Percentiles rank a stretch among this genome's conserved stretches.
Evolutionary conservation across 2,888 invertebrate species (phyloP).

Genomic region (Drosophila greeni): DNA sequence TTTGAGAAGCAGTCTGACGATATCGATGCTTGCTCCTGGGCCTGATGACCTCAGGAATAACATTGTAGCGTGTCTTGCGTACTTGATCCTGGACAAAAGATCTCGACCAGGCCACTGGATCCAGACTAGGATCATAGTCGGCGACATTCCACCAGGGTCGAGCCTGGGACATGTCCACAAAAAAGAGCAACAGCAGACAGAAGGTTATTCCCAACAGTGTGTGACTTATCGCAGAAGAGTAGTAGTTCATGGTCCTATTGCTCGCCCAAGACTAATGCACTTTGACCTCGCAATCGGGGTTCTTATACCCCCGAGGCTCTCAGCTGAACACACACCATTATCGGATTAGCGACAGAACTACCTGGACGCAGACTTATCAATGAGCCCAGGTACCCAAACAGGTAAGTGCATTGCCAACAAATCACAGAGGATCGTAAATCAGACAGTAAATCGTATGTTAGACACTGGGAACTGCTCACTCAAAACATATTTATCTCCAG

Average conservation of each 20-base stretch:
- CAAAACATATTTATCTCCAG: conserved; percentile 8
- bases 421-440: conserved; percentile 30
- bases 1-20: not conserved
- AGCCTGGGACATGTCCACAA: conserved; percentile 30
- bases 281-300: conserved; percentile 32
- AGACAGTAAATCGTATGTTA: no score
- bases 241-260: conserved; percentile 31
- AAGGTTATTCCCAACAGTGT: conserved; percentile 25
- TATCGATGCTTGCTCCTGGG: conserved; percentile 11
- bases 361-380: conserved; percentile 29
- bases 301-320: conserved; percentile 48
- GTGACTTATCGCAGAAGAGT: not conserved
- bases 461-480: conserved; percentile 17
- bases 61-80: conserved; percentile 60
- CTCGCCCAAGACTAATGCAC: conserved; percentile 62
- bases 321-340: conserved; percentile 17
- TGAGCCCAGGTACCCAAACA: conserved; percentile 19
- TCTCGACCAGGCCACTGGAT: conserved; percentile 75
- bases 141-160: conserved; percentile 61
- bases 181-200: conserved; percentile 7
- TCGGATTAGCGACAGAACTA: conserved; percentile 31
- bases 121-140: conserved; percentile 74
- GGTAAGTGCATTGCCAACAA: conserved; percentile 16
- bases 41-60: not conserved
- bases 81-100: conserved; percentile 71